phyloP scores from a whole-genome alignment of 2,888 invertebrate genomes.

The Eupeodes luniger region DNA sequence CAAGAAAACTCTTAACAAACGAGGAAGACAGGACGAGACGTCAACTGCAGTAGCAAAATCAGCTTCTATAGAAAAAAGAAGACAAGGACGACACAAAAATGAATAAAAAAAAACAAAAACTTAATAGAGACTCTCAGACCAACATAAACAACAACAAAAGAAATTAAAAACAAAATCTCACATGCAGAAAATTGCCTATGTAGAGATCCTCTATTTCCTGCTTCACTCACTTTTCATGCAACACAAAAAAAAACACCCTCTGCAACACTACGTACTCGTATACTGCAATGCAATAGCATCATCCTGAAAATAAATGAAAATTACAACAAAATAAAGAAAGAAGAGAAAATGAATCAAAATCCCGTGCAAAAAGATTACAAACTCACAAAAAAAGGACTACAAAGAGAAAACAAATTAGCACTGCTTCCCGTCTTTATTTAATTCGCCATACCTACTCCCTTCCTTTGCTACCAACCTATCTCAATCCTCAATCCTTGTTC shows the following conservation, averaged over 20 bases:
- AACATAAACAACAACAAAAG: constrained; percentile 35
- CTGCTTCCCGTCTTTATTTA: constrained; percentile 70
- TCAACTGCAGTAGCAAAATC: constrained; percentile 33
- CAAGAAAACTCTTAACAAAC: constrained; percentile 17
- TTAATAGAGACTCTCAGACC: constrained; percentile 45
- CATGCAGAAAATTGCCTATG: constrained; percentile 73
- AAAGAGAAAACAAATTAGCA: constrained; percentile 74
- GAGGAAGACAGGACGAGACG: constrained; percentile 34
- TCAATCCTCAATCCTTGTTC: not conserved
- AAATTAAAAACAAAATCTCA: constrained; percentile 62
- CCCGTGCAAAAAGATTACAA: constrained; percentile 63
- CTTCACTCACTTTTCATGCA: constrained; percentile 24
- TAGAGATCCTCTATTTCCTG: constrained; percentile 52
- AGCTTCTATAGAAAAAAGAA: not conserved
- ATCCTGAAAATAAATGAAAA: constrained; percentile 58
- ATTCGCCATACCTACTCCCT: constrained; percentile 37
- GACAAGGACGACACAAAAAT: constrained; percentile 9
- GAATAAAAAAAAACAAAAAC: not conserved
- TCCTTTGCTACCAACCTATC: not conserved
- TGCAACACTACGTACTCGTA: not conserved
- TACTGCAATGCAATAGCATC: constrained; percentile 24
- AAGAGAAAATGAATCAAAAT: constrained; percentile 31
- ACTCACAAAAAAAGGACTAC: constrained; percentile 32
- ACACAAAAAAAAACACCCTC: not conserved
- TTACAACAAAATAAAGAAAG: constrained; percentile 37